Percentiles rank a stretch among this genome's conserved stretches.
These are phyloP conservation scores for Acleris literana DNA, from an alignment of 2,888 invertebrate genomes.

Conservation along the genomic window DNA sequence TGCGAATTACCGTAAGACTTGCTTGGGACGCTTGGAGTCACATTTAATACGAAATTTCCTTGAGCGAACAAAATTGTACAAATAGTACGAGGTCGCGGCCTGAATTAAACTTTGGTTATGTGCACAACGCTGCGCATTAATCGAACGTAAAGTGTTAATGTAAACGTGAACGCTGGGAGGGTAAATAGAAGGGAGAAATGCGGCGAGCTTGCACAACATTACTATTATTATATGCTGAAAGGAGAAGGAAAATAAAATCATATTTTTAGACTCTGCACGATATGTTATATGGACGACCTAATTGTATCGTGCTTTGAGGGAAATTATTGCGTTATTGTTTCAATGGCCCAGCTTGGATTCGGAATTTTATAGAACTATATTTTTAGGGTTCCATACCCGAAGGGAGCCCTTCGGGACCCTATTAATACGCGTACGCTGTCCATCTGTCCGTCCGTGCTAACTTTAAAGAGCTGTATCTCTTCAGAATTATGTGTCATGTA, in stretches of 20 bases:
- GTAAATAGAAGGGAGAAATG: conserved; percentile 5
- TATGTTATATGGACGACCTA: too few species aligned
- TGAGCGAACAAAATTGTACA: conserved; percentile 54
- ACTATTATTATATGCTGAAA: conserved; percentile 12
- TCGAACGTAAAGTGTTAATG: conserved; percentile 39
- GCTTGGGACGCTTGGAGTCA: conserved; percentile 57
- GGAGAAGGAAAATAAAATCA: background rate
- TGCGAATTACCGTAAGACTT: conserved; percentile 72
- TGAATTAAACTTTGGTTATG: conserved; percentile 58
- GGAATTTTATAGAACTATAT: too few species aligned
- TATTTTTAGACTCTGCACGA: too few species aligned
- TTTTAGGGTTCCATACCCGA: too few species aligned
- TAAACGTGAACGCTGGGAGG: conserved; percentile 7
- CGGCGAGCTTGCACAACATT: conserved; percentile 4
- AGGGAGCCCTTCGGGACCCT: too few species aligned
- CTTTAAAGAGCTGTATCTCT: too few species aligned
- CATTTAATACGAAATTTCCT: conserved; percentile 74
- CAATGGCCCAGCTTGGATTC: too few species aligned
- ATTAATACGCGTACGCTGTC: too few species aligned
- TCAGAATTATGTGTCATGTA: too few species aligned
- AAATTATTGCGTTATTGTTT: too few species aligned
- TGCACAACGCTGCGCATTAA: conserved; percentile 48
- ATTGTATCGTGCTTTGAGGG: too few species aligned
- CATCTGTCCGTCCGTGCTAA: too few species aligned
- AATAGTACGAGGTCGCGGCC: conserved; percentile 50